Percentiles rank a stretch among this genome's conserved stretches.
These are phyloP conservation scores for Amia ocellicauda DNA, from an alignment of 2,113 vertebrate species.

Conservation along the genomic window DNA sequence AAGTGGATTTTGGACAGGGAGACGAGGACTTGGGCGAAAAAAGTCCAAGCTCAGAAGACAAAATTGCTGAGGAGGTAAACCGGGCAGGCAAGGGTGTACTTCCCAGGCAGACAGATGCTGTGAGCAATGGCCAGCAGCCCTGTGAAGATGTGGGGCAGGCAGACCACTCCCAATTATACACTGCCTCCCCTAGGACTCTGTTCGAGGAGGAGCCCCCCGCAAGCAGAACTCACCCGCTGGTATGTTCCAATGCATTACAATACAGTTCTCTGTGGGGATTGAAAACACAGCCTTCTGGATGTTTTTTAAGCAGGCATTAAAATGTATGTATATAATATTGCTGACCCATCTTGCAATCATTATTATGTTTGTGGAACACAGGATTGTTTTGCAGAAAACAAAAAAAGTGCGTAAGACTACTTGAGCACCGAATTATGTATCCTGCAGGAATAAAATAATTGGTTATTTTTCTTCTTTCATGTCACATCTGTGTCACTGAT, in stretches of 20 bases:
- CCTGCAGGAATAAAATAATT: too few species aligned
- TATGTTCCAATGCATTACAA: slow-evolving; percentile 49
- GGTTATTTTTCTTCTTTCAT: background rate
- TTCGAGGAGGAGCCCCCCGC: slow-evolving; percentile 35
- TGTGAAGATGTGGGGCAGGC: background rate
- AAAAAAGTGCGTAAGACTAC: background rate
- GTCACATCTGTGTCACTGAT: slow-evolving; percentile 17
- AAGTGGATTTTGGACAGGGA: background rate
- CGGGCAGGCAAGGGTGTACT: background rate
- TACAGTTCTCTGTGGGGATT: too few species aligned
- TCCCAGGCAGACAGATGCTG: background rate
- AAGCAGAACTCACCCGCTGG: slow-evolving; percentile 61
- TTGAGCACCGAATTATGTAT: too few species aligned
- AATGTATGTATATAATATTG: too few species aligned
- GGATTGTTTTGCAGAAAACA: slow-evolving; percentile 11
- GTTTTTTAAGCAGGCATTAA: too few species aligned
- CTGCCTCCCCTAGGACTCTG: slow-evolving; percentile 53
- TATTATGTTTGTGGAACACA: slow-evolving; percentile 16
- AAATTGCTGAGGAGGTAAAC: background rate
- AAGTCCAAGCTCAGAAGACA: background rate
- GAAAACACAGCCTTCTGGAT: too few species aligned
- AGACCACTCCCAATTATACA: slow-evolving; percentile 59
- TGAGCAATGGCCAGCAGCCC: background rate
- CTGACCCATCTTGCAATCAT: too few species aligned
- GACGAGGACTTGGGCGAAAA: background rate